These are phyloP conservation scores for Sesia bembeciformis DNA, from an alignment of 2,888 invertebrate species.

Conservation along the genomic window DNA sequence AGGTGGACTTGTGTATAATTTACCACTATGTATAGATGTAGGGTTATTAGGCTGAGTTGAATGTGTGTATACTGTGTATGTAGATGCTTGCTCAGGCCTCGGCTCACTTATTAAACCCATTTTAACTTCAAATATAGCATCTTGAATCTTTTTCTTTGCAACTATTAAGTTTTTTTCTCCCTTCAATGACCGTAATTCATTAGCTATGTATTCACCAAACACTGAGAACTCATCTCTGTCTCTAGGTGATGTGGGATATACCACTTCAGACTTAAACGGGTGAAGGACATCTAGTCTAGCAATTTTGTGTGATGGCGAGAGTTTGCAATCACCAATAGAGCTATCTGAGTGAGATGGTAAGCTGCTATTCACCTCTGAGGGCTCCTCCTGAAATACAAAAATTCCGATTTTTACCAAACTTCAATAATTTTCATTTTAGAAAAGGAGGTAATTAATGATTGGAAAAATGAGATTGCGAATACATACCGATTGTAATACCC, in stretches of 20 bases:
- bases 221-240: slow-evolving; percentile 71
- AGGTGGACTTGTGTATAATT: slow-evolving; percentile 41
- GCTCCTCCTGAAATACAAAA: slow-evolving; percentile 39
- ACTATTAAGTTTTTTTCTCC: slow-evolving; percentile 71
- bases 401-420: not conserved
- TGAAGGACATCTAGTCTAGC: slow-evolving; percentile 29
- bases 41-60: slow-evolving; percentile 27
- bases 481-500: slow-evolving; percentile 49
- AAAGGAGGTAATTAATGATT: too few relatives aligned
- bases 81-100: slow-evolving; percentile 27
- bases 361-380: slow-evolving; percentile 25
- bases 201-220: slow-evolving; percentile 76
- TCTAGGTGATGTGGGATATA: slow-evolving; percentile 20
- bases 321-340: slow-evolving; percentile 31
- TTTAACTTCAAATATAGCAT: slow-evolving; percentile 75
- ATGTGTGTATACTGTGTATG: slow-evolving; percentile 39
- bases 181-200: slow-evolving; percentile 71
- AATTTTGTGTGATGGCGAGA: slow-evolving; percentile 39
- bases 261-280: slow-evolving; percentile 31
- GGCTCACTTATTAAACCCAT: slow-evolving; percentile 69
- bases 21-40: slow-evolving; percentile 34
- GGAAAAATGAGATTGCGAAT: not conserved
- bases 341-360: slow-evolving; percentile 28
- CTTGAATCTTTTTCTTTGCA: slow-evolving; percentile 76
- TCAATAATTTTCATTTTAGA: not conserved